These are phyloP conservation scores for Ashinkailepas kermadecensis DNA, from an alignment of 2,888 invertebrate species.

Conservation along the genomic window DNA sequence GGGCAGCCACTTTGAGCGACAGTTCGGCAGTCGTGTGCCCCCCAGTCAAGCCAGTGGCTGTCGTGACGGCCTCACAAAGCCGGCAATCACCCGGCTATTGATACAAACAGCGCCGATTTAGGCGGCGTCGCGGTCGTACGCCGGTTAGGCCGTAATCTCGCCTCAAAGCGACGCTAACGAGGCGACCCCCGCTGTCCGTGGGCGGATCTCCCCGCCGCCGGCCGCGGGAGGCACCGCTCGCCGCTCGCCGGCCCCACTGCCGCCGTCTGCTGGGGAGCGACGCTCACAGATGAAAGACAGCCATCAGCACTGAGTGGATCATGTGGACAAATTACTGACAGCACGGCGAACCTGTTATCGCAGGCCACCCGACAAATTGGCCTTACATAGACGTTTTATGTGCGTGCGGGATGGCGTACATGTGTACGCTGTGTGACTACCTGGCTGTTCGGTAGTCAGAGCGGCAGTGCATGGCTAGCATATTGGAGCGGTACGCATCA, in stretches of 20 bases:
- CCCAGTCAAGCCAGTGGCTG: no score
- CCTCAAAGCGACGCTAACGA: slow-evolving; percentile 8
- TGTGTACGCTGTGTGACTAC: no score
- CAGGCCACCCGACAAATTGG: background rate
- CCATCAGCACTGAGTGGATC: background rate
- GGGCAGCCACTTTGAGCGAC: no score
- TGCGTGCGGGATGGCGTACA: no score
- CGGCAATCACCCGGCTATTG: slow-evolving; percentile 8
- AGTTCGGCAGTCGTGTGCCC: no score
- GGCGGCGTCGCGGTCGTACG: background rate
- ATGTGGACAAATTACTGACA: background rate
- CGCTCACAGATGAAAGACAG: background rate
- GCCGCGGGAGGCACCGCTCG: no score
- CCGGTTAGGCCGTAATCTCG: slow-evolving; percentile 1
- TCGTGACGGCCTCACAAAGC: slow-evolving; percentile 35
- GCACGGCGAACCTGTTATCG: background rate
- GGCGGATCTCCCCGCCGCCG: no score
- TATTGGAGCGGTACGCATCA: no score
- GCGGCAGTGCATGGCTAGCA: no score
- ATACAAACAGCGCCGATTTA: background rate
- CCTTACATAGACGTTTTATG: background rate
- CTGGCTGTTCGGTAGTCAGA: no score
- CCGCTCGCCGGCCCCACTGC: no score
- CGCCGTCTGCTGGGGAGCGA: background rate
- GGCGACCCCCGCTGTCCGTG: background rate